Evolutionary conservation across 2,797 vertebrate genomes (phyloP), one percentile per base, ranked within the genome.

Genomic region (Euthynnus affinis): DNA sequence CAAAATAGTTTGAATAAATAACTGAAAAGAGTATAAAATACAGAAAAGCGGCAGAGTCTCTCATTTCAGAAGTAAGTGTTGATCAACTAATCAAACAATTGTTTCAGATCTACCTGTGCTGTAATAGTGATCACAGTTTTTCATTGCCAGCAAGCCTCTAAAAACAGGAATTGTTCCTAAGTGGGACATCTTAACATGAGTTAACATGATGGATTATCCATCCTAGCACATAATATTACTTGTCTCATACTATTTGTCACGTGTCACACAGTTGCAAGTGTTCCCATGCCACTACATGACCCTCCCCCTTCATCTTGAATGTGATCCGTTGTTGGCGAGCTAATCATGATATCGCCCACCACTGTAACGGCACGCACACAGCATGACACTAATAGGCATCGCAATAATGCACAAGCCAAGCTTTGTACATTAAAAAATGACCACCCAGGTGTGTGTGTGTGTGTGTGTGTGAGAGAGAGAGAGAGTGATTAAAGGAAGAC

Each of bases 401-500:
- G 15, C 74, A 84, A 70, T 71, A 65, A 83, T 72, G 56, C 49
- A 25, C n/a, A 14, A 66, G 22, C 40, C 53, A 46, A 34, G 71
- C 56, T 76, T 70, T 78, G 55, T 72, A 62, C 32, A 66, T 70
- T 68, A 84, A 18, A 84, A 18, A 82, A 86, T 80, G 78, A 72
- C 82, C 87, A 85, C 76, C 60, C 75, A 80, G 68, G 85, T 90
- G 56, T 79, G 69, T 81, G 73, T 56, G 37, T 57, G 77, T 67
- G 55, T 73, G 59, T 72, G 42, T n/a, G 63, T 27, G 75, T 9
- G 17, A 27, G 55, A n/a, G 25, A 13, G 64, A 15, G 48, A 49
- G 40, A 22, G 37, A 59, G 69, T 87, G 87, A 89, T 90, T 88
- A 86, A 87, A 91, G 71, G 32, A 78, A 71, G 69, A 49, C 72